Base-by-base conservation (phyloP, 2,797 vertebrate genomes). In the Eulemur albifrons region DNA sequence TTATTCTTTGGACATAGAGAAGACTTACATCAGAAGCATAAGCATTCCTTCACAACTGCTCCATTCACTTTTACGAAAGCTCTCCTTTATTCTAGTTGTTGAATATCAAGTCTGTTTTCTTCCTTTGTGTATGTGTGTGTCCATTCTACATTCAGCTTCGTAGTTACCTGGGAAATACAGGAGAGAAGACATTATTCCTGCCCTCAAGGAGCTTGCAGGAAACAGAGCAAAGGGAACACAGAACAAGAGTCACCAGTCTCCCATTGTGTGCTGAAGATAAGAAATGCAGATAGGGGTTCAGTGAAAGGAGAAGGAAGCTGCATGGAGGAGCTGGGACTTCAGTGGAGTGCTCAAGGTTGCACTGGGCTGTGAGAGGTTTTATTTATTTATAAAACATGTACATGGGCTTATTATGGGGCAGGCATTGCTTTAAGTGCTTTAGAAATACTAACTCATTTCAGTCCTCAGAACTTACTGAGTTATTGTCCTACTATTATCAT, bases 161-260 rank as follows among this genome's bases (percentile, higher is more conserved):
- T 10, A 63, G 14, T 90, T 57, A 67, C 2, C 25, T 82, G 48
- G 9, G 70, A 81, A 88, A 30, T 48, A 86, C 76, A 43, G 59
- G 72, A 91, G 79, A 87, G 38, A 86, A 69, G 75, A 84, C 54
- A 57, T 43, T 76, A 88, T 80, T 40, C 45, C 50, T 93, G 88
- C 59, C 82, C 50, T 95, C 73, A n/a, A 91, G 94, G 86, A 86
- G 61, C 52, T 45, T 72, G 5, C 35, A 35, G 38, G 52, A 40
- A 89, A 81, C 5, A 52, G 72, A 90, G 30, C 30, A 25, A 63
- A 69, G 43, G 25, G 35, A 83, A 25, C 6, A 5, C 20, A 23
- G 40, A 23, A 14, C 25, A 27, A 88, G 57, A 70, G 54, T 81
- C 88, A 9, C 63, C 75, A 5, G 17, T 32, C 8, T 92, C 14